These are phyloP conservation scores for Melanargia galathea DNA, from an alignment of 2,888 invertebrate genomes.

Conservation along the genomic window DNA sequence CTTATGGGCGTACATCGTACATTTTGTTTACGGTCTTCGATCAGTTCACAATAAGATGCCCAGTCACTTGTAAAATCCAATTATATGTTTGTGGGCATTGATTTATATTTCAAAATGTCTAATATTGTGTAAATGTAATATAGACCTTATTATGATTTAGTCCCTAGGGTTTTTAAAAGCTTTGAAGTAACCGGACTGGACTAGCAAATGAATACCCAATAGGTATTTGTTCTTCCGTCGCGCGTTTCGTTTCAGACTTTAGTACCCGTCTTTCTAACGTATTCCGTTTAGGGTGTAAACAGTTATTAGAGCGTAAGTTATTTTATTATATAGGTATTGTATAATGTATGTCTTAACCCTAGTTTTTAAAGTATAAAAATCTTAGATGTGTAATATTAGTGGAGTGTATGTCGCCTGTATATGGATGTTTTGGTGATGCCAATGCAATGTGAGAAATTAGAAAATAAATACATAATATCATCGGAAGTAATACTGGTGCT, in stretches of 20 bases:
- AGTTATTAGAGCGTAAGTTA: slow-evolving; percentile 73
- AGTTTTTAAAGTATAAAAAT: slow-evolving; percentile 59
- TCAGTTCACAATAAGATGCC: no score
- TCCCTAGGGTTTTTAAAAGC: no score
- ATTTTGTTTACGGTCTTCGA: no score
- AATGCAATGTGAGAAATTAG: slow-evolving; percentile 47
- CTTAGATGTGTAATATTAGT: slow-evolving; percentile 69
- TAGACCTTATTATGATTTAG: no score
- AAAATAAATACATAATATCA: slow-evolving; percentile 46
- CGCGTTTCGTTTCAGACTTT: background rate
- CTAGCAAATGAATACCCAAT: no score
- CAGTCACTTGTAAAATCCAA: no score
- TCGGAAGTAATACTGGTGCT: slow-evolving; percentile 71
- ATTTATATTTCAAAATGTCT: no score
- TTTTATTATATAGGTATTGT: slow-evolving; percentile 74
- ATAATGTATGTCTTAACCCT: slow-evolving; percentile 76
- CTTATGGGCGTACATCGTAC: no score
- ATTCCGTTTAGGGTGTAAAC: slow-evolving; percentile 74
- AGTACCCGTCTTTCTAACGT: slow-evolving; percentile 52
- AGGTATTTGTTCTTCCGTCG: no score
- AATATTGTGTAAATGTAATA: no score
- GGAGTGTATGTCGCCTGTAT: slow-evolving; percentile 75
- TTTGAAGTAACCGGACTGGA: no score
- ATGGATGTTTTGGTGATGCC: slow-evolving; percentile 62
- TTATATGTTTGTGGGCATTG: no score